Conservation (phyloP, 2,888 invertebrate genomes). For the Apamea epomidion region DNA sequence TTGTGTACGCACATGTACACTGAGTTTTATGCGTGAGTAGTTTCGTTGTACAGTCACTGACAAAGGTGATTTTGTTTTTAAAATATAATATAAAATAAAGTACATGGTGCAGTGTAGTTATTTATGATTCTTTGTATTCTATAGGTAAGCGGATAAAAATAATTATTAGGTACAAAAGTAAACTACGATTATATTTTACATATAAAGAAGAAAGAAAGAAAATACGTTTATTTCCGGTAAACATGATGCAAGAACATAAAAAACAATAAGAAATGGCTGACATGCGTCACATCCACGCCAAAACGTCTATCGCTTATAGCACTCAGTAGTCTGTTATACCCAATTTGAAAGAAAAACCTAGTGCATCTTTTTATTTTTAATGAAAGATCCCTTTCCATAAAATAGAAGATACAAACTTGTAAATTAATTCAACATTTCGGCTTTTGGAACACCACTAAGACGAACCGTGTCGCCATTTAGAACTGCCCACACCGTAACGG, state of each 20-base stretch:
- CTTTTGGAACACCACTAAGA: neutral
- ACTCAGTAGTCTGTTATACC: neutral
- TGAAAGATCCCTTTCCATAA: neutral
- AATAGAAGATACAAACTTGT: neutral
- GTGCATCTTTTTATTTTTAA: neutral
- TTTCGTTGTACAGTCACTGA: slow-evolving; percentile 34
- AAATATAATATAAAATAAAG: too few relatives aligned
- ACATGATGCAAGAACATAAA: too few relatives aligned
- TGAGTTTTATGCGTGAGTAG: slow-evolving; percentile 48
- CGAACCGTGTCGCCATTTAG: slow-evolving; percentile 21
- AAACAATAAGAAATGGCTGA: too few relatives aligned
- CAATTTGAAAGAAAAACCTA: neutral
- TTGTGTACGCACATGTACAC: slow-evolving; percentile 60
- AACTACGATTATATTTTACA: too few relatives aligned
- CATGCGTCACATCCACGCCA: too few relatives aligned
- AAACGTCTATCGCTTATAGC: too few relatives aligned
- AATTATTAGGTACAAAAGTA: too few relatives aligned
- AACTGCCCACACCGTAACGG: slow-evolving; percentile 57
- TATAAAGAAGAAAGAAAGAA: too few relatives aligned
- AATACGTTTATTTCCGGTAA: too few relatives aligned
- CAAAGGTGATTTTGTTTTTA: slow-evolving; percentile 24
- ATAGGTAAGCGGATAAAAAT: neutral
- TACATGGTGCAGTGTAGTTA: neutral
- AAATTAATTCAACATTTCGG: slow-evolving; percentile 6
- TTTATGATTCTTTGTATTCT: neutral